A percentile compares a stretch with the other conserved stretches of the same genome.
These are phyloP conservation scores for Emydura subglobosa DNA, from an alignment of 2,113 vertebrate species.

Conservation along the genomic window DNA sequence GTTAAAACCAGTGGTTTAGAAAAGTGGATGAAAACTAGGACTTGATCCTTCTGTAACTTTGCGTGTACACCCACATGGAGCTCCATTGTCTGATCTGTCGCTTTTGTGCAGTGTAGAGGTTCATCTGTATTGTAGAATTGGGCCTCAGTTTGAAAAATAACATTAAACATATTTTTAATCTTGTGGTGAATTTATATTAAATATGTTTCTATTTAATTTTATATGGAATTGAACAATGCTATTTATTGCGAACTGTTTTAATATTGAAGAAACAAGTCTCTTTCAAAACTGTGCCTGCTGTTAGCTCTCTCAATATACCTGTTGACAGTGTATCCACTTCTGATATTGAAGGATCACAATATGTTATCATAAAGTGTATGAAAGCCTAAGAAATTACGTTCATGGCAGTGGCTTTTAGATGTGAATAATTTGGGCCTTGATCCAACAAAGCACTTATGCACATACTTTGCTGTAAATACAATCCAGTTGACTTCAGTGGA, in stretches of 20 bases:
- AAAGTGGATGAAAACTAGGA: fast-evolving
- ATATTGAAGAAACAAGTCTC: not conserved
- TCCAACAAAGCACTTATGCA: not conserved
- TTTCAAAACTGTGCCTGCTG: not conserved
- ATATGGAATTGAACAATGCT: not conserved
- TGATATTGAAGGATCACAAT: not conserved
- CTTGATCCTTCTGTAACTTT: not conserved
- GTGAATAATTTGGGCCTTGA: not conserved
- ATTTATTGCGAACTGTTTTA: not conserved
- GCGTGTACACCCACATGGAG: not conserved
- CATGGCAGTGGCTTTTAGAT: not conserved
- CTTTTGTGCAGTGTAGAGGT: not conserved
- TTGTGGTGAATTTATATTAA: not conserved
- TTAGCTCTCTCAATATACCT: not conserved
- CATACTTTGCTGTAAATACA: not conserved
- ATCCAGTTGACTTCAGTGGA: not conserved
- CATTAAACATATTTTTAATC: not conserved
- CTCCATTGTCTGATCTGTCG: not conserved
- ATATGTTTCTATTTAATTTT: not conserved
- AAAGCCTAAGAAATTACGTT: not conserved
- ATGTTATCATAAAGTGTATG: not conserved
- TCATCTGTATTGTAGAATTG: not conserved
- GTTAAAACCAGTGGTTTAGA: not conserved
- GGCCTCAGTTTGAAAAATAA: not conserved
- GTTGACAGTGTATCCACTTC: not conserved